Conservation (phyloP, 92 coral and sea anemone genomes). For the Isaurus tuberculatus region DNA sequence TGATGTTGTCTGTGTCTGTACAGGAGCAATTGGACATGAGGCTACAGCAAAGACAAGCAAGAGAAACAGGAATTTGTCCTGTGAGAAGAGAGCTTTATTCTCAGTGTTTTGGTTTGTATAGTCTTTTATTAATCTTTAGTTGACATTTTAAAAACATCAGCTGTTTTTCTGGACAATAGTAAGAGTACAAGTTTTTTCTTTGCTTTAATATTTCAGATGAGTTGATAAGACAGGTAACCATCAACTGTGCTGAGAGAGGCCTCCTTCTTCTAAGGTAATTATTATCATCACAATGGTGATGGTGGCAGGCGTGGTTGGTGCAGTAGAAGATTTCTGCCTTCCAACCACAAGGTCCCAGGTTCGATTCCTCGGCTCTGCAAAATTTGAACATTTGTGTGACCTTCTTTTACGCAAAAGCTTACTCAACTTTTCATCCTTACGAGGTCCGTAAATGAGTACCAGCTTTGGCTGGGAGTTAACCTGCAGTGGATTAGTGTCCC, state of each 20-base stretch:
- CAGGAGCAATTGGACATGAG: conserved; percentile 99
- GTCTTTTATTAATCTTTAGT: not conserved
- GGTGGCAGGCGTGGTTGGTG: too few species aligned
- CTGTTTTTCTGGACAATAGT: not conserved
- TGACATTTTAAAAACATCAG: not conserved
- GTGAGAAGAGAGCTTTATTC: conserved; percentile 97
- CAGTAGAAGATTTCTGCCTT: too few species aligned
- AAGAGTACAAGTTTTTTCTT: not conserved
- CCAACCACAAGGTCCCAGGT: too few species aligned
- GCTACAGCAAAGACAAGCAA: conserved; percentile 97
- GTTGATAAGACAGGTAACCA: conserved; percentile 96
- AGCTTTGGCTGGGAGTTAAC: too few species aligned
- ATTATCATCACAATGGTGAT: not conserved
- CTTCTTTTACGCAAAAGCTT: too few species aligned
- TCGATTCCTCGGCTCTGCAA: too few species aligned
- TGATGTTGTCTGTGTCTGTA: conserved; percentile 1
- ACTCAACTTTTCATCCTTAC: too few species aligned
- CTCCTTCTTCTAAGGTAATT: conserved; percentile 89
- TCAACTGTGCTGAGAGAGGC: conserved; percentile 99
- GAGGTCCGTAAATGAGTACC: too few species aligned
- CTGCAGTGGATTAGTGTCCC: too few species aligned
- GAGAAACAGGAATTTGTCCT: conserved; percentile 99
- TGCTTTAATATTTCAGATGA: conserved; percentile 70
- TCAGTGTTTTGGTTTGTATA: conserved; percentile 91
- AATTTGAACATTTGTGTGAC: too few species aligned